A percentile compares a stretch with the other conserved stretches of the same genome.
phyloP scores from a whole-genome alignment of 2,888 invertebrate species.

The Xanthia togata region DNA sequence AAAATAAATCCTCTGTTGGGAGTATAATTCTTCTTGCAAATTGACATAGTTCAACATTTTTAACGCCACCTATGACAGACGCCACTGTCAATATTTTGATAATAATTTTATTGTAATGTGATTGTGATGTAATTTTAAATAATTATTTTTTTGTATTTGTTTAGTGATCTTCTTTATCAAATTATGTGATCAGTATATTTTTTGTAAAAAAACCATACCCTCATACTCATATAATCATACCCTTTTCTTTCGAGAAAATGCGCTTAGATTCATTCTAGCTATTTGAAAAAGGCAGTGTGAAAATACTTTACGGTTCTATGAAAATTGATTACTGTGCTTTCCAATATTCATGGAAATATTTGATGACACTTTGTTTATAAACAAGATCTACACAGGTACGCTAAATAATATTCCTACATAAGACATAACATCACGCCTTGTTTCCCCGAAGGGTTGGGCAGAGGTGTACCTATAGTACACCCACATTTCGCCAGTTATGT shows the following conservation, averaged over 20 bases:
- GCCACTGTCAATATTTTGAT: constrained; percentile 36
- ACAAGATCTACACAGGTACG: neutral
- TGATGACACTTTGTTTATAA: neutral
- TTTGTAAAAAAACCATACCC: too few species aligned
- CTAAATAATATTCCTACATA: neutral
- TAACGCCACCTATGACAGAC: constrained; percentile 8
- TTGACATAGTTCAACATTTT: neutral
- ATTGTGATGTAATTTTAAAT: constrained; percentile 48
- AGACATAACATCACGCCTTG: too few species aligned
- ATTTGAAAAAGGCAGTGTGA: neutral
- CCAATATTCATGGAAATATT: neutral
- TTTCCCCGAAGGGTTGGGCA: too few species aligned
- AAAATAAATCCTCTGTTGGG: neutral
- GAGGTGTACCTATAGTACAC: too few species aligned
- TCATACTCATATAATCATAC: too few species aligned
- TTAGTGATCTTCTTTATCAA: too few species aligned
- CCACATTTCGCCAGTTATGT: too few species aligned
- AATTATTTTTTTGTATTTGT: constrained; percentile 5
- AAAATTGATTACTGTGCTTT: neutral
- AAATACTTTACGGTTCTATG: neutral
- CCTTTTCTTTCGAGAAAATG: neutral
- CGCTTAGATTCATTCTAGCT: neutral
- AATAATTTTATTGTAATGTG: too few species aligned
- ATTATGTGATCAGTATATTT: neutral
- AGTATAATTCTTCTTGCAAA: neutral